Conservation (phyloP, 2,888 invertebrate species). For the Agrilus biguttatus region DNA sequence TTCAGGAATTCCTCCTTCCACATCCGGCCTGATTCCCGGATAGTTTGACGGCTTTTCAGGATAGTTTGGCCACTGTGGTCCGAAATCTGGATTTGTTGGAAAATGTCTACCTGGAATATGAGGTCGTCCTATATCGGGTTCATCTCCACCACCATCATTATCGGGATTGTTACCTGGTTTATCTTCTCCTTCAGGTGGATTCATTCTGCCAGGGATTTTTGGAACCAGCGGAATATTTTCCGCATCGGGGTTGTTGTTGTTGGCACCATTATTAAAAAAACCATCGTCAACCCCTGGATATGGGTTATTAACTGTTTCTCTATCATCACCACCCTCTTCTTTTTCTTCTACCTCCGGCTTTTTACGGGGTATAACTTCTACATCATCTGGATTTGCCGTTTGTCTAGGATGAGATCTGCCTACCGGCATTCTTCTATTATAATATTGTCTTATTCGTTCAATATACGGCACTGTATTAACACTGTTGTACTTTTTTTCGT, state of each 20-base stretch:
- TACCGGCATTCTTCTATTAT: too few relatives aligned
- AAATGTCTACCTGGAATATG: slow-evolving; percentile 5
- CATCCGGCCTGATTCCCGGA: not conserved
- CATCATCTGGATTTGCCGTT: not conserved
- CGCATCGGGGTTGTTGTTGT: slow-evolving; percentile 22
- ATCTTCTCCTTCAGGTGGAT: slow-evolving; percentile 3
- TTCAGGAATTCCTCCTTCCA: slow-evolving; percentile 9
- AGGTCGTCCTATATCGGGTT: slow-evolving; percentile 9
- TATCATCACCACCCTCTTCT: slow-evolving; percentile 32
- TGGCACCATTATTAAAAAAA: slow-evolving; percentile 27
- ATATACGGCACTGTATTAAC: too few relatives aligned
- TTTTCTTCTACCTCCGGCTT: slow-evolving; percentile 34
- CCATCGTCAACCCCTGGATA: slow-evolving; percentile 53
- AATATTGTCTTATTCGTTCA: too few relatives aligned
- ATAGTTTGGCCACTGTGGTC: not conserved
- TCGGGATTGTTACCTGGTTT: slow-evolving; percentile 2
- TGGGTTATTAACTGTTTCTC: slow-evolving; percentile 27
- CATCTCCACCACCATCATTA: slow-evolving; percentile 3
- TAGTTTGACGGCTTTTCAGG: not conserved
- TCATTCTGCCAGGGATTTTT: slow-evolving; percentile 1
- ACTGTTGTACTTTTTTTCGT: too few relatives aligned
- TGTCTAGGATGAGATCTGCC: too few relatives aligned
- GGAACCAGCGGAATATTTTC: not conserved
- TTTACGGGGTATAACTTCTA: slow-evolving; percentile 4
- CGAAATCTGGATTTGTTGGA: slow-evolving; percentile 1